Conservation (phyloP, 2,888 invertebrate species). For the Hydrotaea diabolus region DNA sequence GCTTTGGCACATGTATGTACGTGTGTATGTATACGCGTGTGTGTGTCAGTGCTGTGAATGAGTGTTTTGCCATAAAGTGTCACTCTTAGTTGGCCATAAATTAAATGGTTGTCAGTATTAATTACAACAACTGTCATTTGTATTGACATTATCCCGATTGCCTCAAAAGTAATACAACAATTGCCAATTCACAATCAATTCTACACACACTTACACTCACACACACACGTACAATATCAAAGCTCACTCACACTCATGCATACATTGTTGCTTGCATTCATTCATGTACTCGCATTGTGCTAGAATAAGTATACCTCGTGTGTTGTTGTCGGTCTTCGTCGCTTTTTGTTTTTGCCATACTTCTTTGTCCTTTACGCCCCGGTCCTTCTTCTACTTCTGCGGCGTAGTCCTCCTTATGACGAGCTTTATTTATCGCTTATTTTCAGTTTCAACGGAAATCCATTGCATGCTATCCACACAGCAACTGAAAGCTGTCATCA, state of each 20-base stretch:
- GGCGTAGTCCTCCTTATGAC: neutral
- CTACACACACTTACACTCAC: neutral
- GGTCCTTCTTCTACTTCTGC: constrained; percentile 8
- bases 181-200: constrained; percentile 58
- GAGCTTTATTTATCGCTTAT: constrained; percentile 58
- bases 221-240: neutral
- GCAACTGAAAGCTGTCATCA: constrained; percentile 59
- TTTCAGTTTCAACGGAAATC: constrained; percentile 64
- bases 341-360: too few relatives aligned
- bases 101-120: constrained; percentile 73
- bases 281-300: constrained; percentile 5
- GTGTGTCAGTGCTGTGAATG: constrained; percentile 40
- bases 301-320: neutral
- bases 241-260: neutral
- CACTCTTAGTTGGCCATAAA: constrained; percentile 70
- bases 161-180: constrained; percentile 66
- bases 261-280: too few relatives aligned
- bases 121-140: constrained; percentile 72
- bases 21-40: constrained; percentile 23
- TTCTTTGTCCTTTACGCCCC: too few relatives aligned
- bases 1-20: neutral
- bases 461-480: constrained; percentile 55
- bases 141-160: constrained; percentile 67
- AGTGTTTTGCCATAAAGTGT: constrained; percentile 55
- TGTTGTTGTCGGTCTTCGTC: neutral